These are phyloP conservation scores for Microdon myrmicae DNA, from an alignment of 2,888 invertebrate species.

Conservation along the genomic window DNA sequence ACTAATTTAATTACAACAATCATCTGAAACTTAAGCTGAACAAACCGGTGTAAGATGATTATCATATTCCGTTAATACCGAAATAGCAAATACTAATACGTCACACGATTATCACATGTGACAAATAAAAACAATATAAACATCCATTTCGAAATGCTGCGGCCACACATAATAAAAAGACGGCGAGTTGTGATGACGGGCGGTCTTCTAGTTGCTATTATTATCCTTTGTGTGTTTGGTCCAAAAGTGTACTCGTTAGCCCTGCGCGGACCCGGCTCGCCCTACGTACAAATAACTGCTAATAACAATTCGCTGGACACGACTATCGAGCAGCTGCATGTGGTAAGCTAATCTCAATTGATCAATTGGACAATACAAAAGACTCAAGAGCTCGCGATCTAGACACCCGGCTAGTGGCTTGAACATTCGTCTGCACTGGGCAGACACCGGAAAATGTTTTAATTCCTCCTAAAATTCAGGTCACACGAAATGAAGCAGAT, in stretches of 20 bases:
- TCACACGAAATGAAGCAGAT: neutral
- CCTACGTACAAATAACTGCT: conserved; percentile 1
- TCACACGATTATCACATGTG: conserved; percentile 27
- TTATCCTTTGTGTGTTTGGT: conserved; percentile 60
- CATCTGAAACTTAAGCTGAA: no score
- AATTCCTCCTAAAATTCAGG: neutral
- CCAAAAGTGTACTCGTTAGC: conserved; percentile 57
- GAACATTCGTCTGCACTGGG: no score
- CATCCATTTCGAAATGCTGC: conserved; percentile 60
- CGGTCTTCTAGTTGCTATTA: conserved; percentile 57
- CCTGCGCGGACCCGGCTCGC: conserved; percentile 28
- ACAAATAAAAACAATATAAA: conserved; percentile 38
- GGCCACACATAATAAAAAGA: conserved; percentile 61
- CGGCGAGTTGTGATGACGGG: conserved; percentile 63
- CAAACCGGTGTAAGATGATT: conserved; percentile 47
- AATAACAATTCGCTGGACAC: conserved; percentile 51
- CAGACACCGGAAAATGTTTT: no score
- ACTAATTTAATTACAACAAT: no score
- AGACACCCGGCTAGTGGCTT: no score
- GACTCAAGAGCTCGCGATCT: no score
- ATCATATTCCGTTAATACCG: conserved; percentile 13
- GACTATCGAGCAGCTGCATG: conserved; percentile 62
- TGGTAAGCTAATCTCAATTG: conserved; percentile 59
- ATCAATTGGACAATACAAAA: conserved; percentile 36
- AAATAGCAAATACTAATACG: conserved; percentile 10